Percentiles rank a stretch among this genome's conserved stretches.
phyloP scores from a whole-genome alignment of 2,797 vertebrate species.

The Thaleichthys pacificus region DNA sequence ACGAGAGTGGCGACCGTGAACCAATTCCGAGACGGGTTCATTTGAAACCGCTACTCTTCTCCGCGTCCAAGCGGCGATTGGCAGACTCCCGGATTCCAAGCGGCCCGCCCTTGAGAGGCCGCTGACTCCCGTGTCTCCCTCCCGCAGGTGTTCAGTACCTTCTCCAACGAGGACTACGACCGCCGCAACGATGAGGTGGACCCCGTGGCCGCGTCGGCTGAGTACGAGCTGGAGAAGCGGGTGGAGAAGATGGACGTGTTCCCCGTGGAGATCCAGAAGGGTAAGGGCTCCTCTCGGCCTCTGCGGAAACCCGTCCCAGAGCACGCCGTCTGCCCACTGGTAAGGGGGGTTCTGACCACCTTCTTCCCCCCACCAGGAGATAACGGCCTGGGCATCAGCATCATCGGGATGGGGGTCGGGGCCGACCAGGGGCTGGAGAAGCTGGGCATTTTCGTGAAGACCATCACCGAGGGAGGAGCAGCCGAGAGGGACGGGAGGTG shows the following conservation, averaged over 20 bases:
- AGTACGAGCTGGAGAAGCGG: slow-evolving; percentile 92
- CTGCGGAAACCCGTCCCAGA: background rate
- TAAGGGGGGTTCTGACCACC: background rate
- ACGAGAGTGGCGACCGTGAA: background rate
- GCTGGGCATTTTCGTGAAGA: slow-evolving; percentile 93
- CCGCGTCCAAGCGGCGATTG: too few relatives aligned
- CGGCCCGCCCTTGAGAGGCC: too few relatives aligned
- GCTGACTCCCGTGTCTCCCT: too few relatives aligned
- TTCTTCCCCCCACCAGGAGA: slow-evolving; percentile 75
- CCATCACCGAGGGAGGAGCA: slow-evolving; percentile 88
- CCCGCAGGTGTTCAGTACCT: slow-evolving; percentile 86
- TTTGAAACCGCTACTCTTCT: background rate
- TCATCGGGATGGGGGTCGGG: slow-evolving; percentile 94
- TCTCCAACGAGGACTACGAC: slow-evolving; percentile 93
- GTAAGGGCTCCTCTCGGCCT: slow-evolving; percentile 32
- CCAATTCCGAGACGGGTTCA: background rate
- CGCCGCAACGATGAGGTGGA: slow-evolving; percentile 93
- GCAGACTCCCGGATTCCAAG: too few relatives aligned
- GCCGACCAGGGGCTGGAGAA: slow-evolving; percentile 93
- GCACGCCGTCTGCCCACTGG: background rate
- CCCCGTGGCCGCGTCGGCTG: slow-evolving; percentile 89
- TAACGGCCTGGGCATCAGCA: slow-evolving; percentile 91
- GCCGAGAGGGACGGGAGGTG: slow-evolving; percentile 88
- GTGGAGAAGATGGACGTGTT: slow-evolving; percentile 97
- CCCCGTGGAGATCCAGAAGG: slow-evolving; percentile 89